Evolutionary conservation across 2,113 vertebrate species (phyloP), one percentile per base, ranked within the genome.

Genomic region (Perccottus glenii): DNA sequence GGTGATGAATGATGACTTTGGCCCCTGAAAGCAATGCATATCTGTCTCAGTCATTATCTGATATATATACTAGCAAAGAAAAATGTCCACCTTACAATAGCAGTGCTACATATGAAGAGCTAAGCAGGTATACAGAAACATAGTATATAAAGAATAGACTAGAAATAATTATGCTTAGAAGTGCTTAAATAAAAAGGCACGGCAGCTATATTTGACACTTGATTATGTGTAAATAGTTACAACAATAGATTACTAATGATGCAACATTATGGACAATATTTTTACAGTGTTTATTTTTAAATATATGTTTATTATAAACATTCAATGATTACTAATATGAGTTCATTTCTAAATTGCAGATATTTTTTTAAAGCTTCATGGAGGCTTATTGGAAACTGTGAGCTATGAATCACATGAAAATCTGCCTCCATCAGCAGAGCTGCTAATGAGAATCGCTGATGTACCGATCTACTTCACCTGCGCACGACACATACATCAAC

Each of bases 1-100:
- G 0, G 97, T 99, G 70, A 99, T 94, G 85, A 98, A 99, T 0
- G 96, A 99, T 0, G 98, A 99, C 75, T 99, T 99, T 8, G 96
- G 98, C 32, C 96, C 95, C 98, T 99, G 85, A 0, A 15, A 65
- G 11, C 62, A 81, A 8, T n/a, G n/a, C n/a, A 60, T 46, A 33
- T 51, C 27, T 71, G 27, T 48, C 38, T 4, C 35, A 16, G 40
- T 40, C 45, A 65, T 7, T 14, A 0, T 35, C 19, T 36, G n/a
- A 42, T 57, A 7, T 11, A n/a, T 6, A 33, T n/a, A n/a, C 5
- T 12, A 52, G 27, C 19, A 12, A 52, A 52, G 48, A 1, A 7
- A 50, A 50, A 50, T 19, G 15, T 50, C 11, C 5, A 11, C 10
- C 12, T 5, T 32, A 4, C 43, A 10, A 45, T 4, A 11, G 43